Evolutionary conservation across 2,888 invertebrate species (phyloP).

Genomic region (Drosophila nigricruria): DNA sequence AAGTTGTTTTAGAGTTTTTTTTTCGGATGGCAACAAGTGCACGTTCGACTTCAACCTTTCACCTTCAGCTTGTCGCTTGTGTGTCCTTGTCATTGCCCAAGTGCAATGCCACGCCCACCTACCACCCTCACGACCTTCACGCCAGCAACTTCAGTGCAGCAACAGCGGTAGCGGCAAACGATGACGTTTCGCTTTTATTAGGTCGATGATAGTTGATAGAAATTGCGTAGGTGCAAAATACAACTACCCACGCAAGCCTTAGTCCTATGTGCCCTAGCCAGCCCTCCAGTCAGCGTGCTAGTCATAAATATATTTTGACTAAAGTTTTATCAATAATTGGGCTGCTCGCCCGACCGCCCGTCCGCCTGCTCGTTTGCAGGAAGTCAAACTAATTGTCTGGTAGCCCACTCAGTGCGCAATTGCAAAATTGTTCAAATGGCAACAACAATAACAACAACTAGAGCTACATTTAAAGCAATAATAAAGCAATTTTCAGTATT

Average conservation of each 20-base stretch:
- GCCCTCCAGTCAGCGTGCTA: background rate
- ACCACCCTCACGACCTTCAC: conserved; percentile 64
- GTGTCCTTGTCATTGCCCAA: conserved; percentile 63
- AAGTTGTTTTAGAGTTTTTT: conserved; percentile 34
- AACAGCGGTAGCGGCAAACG: conserved; percentile 27
- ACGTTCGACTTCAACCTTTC: conserved; percentile 48
- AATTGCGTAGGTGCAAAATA: conserved; percentile 44
- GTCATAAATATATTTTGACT: conserved; percentile 53
- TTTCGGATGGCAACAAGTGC: conserved; percentile 56
- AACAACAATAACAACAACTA: conserved; percentile 18
- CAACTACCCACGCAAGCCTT: conserved; percentile 17
- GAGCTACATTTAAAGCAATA: conserved; percentile 30
- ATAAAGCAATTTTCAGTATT: conserved; percentile 48
- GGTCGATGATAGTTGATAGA: conserved; percentile 71
- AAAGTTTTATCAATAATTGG: conserved; percentile 79
- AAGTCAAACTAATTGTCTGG: conserved; percentile 63
- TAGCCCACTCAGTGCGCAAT: conserved; percentile 69
- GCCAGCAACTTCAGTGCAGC: conserved; percentile 64
- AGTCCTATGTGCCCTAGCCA: background rate
- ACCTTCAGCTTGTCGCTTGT: conserved; percentile 42
- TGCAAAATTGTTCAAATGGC: conserved; percentile 62
- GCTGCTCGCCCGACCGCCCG: conserved; percentile 19
- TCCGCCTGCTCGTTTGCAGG: conserved; percentile 21
- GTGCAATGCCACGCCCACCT: conserved; percentile 65
- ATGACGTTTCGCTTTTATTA: conserved; percentile 70